A percentile compares a stretch with the other conserved stretches of the same genome.
These are phyloP conservation scores for Erynnis tages DNA, from an alignment of 2,888 invertebrate genomes.

Conservation along the genomic window DNA sequence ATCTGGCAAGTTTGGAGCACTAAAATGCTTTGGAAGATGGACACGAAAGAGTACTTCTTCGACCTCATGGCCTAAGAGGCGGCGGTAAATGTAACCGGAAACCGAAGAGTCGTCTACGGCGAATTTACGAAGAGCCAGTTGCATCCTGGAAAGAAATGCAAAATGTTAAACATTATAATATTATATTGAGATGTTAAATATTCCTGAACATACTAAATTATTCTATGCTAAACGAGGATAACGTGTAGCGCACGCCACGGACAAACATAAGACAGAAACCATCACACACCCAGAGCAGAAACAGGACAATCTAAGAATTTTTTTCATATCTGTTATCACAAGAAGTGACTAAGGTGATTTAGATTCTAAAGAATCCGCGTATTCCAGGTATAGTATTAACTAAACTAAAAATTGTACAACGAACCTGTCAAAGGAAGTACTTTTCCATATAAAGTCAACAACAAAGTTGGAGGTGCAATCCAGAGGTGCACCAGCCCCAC, in stretches of 20 bases:
- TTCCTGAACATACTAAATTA: no score
- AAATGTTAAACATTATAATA: background rate
- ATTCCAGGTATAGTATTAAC: no score
- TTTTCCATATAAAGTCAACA: slow-evolving; percentile 99
- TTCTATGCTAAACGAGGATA: no score
- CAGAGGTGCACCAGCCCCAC: slow-evolving; percentile 94
- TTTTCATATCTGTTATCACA: no score
- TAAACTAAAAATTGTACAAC: no score
- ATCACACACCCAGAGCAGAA: no score
- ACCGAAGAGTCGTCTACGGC: slow-evolving; percentile 98
- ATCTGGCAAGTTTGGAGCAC: slow-evolving; percentile 98
- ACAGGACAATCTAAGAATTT: no score
- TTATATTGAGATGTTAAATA: no score
- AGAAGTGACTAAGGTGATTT: no score
- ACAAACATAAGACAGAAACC: no score
- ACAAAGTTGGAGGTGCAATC: slow-evolving; percentile 98
- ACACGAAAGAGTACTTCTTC: slow-evolving; percentile 96
- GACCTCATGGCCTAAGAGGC: slow-evolving; percentile 95
- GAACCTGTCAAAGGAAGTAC: slow-evolving; percentile 97
- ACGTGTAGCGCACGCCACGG: no score
- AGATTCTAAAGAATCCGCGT: no score
- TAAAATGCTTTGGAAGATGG: slow-evolving; percentile 97
- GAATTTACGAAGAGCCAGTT: slow-evolving; percentile 95
- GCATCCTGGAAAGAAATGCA: slow-evolving; percentile 87
- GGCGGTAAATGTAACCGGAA: slow-evolving; percentile 98